phyloP scores from a whole-genome alignment of 23 tunicate species.

The Trididemnum clinides region DNA sequence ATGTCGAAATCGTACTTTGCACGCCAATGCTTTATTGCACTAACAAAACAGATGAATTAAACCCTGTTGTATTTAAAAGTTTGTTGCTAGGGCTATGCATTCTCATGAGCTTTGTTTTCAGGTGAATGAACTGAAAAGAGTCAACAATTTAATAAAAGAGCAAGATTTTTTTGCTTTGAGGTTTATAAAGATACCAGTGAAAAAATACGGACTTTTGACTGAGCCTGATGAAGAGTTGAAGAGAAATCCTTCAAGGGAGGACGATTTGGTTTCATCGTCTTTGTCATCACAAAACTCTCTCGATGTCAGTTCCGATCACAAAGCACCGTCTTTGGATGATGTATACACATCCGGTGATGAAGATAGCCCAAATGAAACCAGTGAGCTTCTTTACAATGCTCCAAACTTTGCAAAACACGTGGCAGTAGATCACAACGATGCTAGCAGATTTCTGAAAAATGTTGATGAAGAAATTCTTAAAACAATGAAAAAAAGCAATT shows the following conservation, averaged over 20 bases:
- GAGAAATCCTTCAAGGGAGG: constrained; percentile 31
- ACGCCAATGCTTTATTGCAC: too few species aligned
- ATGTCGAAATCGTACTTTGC: too few species aligned
- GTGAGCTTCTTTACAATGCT: background rate
- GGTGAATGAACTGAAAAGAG: constrained; percentile 88
- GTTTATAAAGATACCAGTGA: constrained; percentile 80
- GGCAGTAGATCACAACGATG: constrained; percentile 49
- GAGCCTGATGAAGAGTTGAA: constrained; percentile 71
- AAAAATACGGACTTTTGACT: constrained; percentile 65
- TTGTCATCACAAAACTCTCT: background rate
- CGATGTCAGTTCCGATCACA: background rate
- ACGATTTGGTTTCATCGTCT: background rate
- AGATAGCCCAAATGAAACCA: background rate
- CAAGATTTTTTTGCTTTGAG: constrained; percentile 81
- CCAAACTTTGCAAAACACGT: background rate
- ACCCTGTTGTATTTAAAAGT: too few species aligned
- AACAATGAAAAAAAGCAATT: constrained; percentile 56
- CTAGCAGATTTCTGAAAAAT: constrained; percentile 64
- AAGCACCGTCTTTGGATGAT: background rate
- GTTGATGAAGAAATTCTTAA: constrained; percentile 85
- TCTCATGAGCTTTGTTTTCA: too few species aligned
- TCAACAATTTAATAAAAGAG: constrained; percentile 73
- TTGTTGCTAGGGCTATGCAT: too few species aligned
- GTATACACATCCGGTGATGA: constrained; percentile 3
- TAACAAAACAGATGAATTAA: too few species aligned